These are phyloP conservation scores for Bombus terrestris DNA, from an alignment of 1,140 invertebrate genomes.

Conservation along the genomic window DNA sequence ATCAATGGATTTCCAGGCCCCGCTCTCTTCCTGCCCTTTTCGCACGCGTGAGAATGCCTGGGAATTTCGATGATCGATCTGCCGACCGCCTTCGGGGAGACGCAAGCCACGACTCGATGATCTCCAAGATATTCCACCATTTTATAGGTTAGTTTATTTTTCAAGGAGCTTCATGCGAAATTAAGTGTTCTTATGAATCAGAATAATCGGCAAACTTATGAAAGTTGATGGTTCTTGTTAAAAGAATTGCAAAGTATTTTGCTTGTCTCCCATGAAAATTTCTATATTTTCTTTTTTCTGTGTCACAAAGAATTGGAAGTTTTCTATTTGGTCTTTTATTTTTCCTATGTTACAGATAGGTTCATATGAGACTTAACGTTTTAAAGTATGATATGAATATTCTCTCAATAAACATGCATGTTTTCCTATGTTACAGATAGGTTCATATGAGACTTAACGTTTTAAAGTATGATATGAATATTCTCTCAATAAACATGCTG, in stretches of 20 bases:
- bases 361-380: no score
- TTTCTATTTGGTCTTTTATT: no score
- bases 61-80: slow-evolving; percentile 66
- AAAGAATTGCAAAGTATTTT: not conserved
- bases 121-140: slow-evolving; percentile 8
- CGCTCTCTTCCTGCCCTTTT: slow-evolving; percentile 14
- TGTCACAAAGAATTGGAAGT: no score
- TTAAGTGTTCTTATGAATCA: not conserved
- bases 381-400: no score
- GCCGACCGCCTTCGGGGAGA: slow-evolving; percentile 2
- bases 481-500: no score
- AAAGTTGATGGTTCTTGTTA: not conserved
- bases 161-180: not conserved
- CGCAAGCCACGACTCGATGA: slow-evolving; percentile 1
- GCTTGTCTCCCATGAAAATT: no score
- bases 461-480: no score
- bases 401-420: no score
- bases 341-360: no score
- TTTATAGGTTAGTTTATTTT: slow-evolving; percentile 19
- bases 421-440: no score
- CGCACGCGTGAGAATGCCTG: slow-evolving; percentile 65
- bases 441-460: no score
- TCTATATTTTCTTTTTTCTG: no score
- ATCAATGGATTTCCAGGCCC: slow-evolving; percentile 78
- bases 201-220: not conserved